Evolutionary conservation across 2,113 vertebrate genomes (phyloP), one percentile per base, ranked within the genome.

Genomic region (Lepisosteus oculatus): DNA sequence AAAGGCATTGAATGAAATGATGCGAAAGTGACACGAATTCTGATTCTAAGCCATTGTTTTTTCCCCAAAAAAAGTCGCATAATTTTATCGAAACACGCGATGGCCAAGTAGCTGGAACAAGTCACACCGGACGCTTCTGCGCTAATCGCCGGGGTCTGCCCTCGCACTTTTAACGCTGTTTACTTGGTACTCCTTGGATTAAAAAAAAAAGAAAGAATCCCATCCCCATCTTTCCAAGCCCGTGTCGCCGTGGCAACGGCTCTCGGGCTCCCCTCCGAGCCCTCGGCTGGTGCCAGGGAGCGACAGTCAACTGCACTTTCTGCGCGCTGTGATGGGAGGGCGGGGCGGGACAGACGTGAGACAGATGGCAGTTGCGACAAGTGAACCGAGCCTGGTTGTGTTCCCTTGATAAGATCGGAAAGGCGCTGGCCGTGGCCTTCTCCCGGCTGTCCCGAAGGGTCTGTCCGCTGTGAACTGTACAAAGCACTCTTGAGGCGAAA

Each of bases 351-450:
- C 7, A 64, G 13, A 29, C 14, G 13, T n/a, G 42, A 41, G 17
- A 41, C 62, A 64, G 62, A 64, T 64, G 62, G 62, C 41, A 17
- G 9, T 41, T 64, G 62, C 62, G 15, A 64, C 17, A 64, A 42
- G 62, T 17, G 14, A 29, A 62, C 6, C 17, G 54, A 8, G 6
- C 56, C 3, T 59, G 7, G 3, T n/a, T 11, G 57, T n/a, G 57
- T 59, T n/a, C 4, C 47, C 9, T 51, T 5, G 47, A 51, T 5
- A 51, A 51, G 47, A 51, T 51, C 29, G 29, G 29, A 29, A 29
- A 29, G 29, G 29, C 29, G 29, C 29, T 29, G 29, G 29, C 29
- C 29, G 29, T 29, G 29, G 29, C 29, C 29, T 29, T 29, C 29
- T 29, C 29, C 2, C 1, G 29, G 29, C 29, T 29, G 29, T 29